phyloP scores from a whole-genome alignment of 2,113 vertebrate genomes.

The Hemiscyllium ocellatum region DNA sequence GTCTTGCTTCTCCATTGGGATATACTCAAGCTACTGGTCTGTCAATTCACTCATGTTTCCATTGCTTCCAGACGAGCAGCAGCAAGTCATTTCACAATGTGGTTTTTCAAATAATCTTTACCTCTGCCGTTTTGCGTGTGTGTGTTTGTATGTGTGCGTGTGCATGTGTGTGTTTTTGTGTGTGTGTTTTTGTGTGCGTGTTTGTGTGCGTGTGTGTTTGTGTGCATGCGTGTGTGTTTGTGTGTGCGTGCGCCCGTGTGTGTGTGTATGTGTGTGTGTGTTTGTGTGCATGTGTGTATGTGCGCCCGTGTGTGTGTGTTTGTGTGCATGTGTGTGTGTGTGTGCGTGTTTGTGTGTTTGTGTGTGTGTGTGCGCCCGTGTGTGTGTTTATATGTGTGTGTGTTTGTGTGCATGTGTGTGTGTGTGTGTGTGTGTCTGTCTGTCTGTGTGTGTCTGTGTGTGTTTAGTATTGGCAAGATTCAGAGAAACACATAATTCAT shows the following conservation, averaged over 20 bases:
- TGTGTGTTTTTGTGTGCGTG: neutral
- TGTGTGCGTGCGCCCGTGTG: too few relatives aligned
- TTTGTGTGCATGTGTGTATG: too few relatives aligned
- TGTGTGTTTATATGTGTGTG: too few relatives aligned
- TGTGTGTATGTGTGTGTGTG: too few relatives aligned
- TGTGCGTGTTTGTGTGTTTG: neutral
- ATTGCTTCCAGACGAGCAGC: slow-evolving; percentile 82
- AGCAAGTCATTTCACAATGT: slow-evolving; percentile 80
- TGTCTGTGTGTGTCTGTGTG: neutral
- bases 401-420: too few relatives aligned
- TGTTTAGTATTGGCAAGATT: slow-evolving; percentile 18
- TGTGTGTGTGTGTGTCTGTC: too few relatives aligned
- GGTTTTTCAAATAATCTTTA: slow-evolving; percentile 71
- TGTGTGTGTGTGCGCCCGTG: neutral
- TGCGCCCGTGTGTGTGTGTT: too few relatives aligned
- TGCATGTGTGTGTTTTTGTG: neutral
- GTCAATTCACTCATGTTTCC: slow-evolving; percentile 90
- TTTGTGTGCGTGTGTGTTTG: too few relatives aligned
- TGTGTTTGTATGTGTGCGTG: slow-evolving; percentile 8
- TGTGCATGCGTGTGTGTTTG: too few relatives aligned
- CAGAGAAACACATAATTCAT: neutral
- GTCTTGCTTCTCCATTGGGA: slow-evolving; percentile 88
- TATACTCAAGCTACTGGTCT: slow-evolving; percentile 78
- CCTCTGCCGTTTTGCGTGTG: slow-evolving; percentile 44
- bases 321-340: neutral